These are phyloP conservation scores for Nebria salina DNA, from an alignment of 2,888 invertebrate genomes.

Conservation along the genomic window DNA sequence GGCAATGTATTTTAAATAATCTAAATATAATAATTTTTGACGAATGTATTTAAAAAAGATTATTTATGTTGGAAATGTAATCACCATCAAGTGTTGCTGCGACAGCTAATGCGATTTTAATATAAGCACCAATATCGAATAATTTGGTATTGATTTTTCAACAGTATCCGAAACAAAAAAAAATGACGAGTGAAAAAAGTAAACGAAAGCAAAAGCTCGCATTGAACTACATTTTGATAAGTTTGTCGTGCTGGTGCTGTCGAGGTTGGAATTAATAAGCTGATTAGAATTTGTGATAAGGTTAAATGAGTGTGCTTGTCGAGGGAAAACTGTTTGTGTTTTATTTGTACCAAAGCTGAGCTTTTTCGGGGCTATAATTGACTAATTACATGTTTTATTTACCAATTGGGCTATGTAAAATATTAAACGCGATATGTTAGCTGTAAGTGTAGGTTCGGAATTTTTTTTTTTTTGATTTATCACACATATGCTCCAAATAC, in stretches of 20 bases:
- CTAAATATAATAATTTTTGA: too few species aligned
- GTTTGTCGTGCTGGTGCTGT: neutral
- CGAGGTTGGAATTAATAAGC: neutral
- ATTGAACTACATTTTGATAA: neutral
- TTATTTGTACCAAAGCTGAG: neutral
- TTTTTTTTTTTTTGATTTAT: too few species aligned
- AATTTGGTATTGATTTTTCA: neutral
- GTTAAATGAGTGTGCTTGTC: neutral
- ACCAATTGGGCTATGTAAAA: neutral
- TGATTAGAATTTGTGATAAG: neutral
- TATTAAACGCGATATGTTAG: neutral
- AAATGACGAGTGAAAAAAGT: too few species aligned
- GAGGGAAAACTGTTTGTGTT: neutral
- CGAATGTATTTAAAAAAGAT: neutral
- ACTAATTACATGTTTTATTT: neutral
- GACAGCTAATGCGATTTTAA: constrained; percentile 27
- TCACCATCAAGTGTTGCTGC: constrained; percentile 7
- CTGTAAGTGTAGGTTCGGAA: too few species aligned
- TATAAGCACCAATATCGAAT: neutral
- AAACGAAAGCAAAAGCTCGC: too few species aligned
- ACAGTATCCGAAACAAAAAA: too few species aligned
- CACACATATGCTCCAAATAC: too few species aligned
- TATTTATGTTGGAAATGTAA: neutral
- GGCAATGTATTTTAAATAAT: too few species aligned
- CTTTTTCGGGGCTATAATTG: neutral